Evolutionary conservation across 23 tunicate species (phyloP).

Genomic region (Trididemnum clinides): DNA sequence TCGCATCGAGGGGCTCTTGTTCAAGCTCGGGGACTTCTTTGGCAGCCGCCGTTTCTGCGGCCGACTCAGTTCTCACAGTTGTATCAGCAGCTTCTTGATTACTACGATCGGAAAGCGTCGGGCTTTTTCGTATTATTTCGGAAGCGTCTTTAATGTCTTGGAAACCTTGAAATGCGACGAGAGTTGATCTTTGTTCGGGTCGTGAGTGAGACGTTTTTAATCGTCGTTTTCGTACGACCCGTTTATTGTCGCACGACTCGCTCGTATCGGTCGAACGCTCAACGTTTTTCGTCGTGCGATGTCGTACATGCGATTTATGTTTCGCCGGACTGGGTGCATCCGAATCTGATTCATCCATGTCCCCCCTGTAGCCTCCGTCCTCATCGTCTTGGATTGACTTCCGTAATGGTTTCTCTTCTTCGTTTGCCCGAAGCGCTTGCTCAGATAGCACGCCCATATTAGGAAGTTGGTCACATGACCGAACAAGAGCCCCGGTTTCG

Average conservation of each 20-base stretch:
- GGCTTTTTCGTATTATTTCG: not conserved
- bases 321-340: constrained; percentile 18
- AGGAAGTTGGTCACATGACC: constrained; percentile 48
- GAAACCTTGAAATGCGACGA: constrained; percentile 45
- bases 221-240: not conserved
- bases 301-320: constrained; percentile 28
- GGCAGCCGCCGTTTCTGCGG: not conserved
- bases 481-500: constrained; percentile 91
- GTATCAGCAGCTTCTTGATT: not conserved
- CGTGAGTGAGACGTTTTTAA: not conserved
- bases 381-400: constrained; percentile 61
- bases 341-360: constrained; percentile 76
- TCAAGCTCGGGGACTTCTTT: not conserved
- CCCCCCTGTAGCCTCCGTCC: constrained; percentile 70
- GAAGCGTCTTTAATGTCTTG: constrained; percentile 19
- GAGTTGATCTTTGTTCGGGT: not conserved
- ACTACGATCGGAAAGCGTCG: not conserved
- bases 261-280: constrained; percentile 7
- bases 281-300: not conserved
- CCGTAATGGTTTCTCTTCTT: not conserved
- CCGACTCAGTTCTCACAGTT: not conserved
- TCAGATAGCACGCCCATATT: constrained; percentile 13
- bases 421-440: constrained; percentile 82
- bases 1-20: not conserved
- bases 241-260: not conserved